phyloP scores from a whole-genome alignment of 2,113 vertebrate species.

The Junco hyemalis region DNA sequence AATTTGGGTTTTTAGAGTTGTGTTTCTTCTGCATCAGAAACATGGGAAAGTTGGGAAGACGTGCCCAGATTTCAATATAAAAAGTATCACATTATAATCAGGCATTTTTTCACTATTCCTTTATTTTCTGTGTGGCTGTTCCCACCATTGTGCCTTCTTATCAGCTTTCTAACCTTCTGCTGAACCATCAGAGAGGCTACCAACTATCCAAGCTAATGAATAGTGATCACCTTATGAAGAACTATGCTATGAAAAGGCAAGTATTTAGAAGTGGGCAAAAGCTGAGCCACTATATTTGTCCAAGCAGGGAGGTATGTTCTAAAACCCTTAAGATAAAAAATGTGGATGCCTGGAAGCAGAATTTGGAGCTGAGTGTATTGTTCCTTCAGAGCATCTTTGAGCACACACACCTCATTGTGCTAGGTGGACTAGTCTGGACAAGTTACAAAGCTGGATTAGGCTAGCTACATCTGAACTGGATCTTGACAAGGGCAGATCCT shows the following conservation, averaged over 20 bases:
- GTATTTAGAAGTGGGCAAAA: background rate
- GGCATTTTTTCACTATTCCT: background rate
- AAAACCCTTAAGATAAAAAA: background rate
- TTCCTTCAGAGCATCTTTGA: background rate
- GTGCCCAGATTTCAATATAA: background rate
- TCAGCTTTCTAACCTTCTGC: background rate
- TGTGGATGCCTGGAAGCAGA: background rate
- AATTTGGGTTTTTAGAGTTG: background rate
- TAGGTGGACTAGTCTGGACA: background rate
- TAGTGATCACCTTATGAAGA: background rate
- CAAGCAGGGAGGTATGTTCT: background rate
- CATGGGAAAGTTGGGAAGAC: background rate
- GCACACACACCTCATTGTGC: accelerated
- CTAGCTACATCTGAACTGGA: background rate
- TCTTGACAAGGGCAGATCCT: background rate
- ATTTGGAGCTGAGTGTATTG: background rate
- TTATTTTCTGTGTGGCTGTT: background rate
- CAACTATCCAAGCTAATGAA: background rate
- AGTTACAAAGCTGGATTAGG: background rate
- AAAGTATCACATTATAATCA: background rate
- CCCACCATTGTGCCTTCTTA: background rate
- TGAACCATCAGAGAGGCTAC: background rate
- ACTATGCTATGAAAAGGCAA: background rate
- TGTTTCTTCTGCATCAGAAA: background rate
- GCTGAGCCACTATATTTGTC: background rate